Conservation (phyloP, 2,797 vertebrate genomes). For the Halcyon badia region DNA sequence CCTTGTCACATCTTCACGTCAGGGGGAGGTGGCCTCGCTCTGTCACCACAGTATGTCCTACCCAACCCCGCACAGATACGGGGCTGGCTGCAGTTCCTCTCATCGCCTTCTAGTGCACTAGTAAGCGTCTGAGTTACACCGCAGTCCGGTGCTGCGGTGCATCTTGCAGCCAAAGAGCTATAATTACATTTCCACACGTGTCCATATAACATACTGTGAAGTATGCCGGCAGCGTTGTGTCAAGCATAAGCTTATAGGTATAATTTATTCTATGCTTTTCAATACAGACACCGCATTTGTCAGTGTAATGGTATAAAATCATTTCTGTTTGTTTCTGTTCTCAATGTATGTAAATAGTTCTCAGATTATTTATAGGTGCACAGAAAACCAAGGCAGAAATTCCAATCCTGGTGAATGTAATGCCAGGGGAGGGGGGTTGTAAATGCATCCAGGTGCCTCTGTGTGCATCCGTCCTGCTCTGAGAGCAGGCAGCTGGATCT, state of each 20-base stretch:
- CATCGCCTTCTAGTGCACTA: neutral
- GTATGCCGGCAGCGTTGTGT: neutral
- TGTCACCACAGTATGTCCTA: neutral
- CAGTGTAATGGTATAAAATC: neutral
- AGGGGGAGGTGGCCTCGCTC: neutral
- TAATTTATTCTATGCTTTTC: neutral
- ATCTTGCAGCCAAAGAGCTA: neutral
- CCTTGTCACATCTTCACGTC: neutral
- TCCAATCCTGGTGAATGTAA: neutral
- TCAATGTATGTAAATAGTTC: neutral
- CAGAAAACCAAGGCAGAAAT: neutral
- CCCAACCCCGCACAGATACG: rapidly evolving
- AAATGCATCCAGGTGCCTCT: rapidly evolving
- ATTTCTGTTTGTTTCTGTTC: neutral
- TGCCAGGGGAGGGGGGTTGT: neutral
- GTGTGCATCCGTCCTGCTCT: neutral
- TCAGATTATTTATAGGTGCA: constrained; percentile 19
- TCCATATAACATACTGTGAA: neutral
- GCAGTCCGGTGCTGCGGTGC: neutral
- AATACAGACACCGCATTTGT: neutral
- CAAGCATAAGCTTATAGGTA: neutral
- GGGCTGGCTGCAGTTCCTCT: neutral
- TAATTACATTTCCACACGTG: neutral
- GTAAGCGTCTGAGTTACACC: neutral
- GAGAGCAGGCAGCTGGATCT: neutral